A percentile compares a stretch with the other conserved stretches of the same genome.
phyloP scores from a whole-genome alignment of 2,113 vertebrate species.

The Sylvilagus bachmani region DNA sequence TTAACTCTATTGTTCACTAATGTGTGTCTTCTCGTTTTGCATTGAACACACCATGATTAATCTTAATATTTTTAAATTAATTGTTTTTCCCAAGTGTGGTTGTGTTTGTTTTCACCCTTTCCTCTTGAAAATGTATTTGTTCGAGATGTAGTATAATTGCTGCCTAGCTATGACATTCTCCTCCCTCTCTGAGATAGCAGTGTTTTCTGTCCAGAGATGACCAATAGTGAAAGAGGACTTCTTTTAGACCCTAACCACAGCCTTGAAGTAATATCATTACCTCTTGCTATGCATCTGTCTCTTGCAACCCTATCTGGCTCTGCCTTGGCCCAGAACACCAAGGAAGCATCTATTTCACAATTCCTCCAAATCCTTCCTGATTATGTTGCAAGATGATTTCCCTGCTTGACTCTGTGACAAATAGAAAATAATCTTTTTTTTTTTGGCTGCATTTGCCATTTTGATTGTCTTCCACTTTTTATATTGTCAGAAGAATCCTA shows the following conservation, averaged over 20 bases:
- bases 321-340: neutral
- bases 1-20: conserved; percentile 48
- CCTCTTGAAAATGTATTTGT: conserved; percentile 58
- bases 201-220: conserved; percentile 48
- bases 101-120: conserved; percentile 51
- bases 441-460: conserved; percentile 52
- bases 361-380: conserved; percentile 51
- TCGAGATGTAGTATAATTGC: neutral
- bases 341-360: neutral
- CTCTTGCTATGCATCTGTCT: conserved; percentile 20
- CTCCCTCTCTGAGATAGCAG: neutral
- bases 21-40: neutral
- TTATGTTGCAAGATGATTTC: conserved; percentile 52
- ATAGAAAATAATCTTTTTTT: conserved; percentile 62
- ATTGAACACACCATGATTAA: conserved; percentile 41
- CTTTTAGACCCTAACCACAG: conserved; percentile 23
- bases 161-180: neutral
- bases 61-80: conserved; percentile 54
- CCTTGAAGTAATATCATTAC: conserved; percentile 9
- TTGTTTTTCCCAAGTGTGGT: conserved; percentile 51
- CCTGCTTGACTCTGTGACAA: conserved; percentile 34
- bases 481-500: neutral
- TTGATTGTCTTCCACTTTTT: conserved; percentile 63
- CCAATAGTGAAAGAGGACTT: conserved; percentile 14
- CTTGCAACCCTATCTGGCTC: conserved; percentile 44